A percentile compares a stretch with the other conserved stretches of the same genome.
Conservation (phyloP, 2,888 invertebrate species). For the Alloscopus bannaensis region DNA sequence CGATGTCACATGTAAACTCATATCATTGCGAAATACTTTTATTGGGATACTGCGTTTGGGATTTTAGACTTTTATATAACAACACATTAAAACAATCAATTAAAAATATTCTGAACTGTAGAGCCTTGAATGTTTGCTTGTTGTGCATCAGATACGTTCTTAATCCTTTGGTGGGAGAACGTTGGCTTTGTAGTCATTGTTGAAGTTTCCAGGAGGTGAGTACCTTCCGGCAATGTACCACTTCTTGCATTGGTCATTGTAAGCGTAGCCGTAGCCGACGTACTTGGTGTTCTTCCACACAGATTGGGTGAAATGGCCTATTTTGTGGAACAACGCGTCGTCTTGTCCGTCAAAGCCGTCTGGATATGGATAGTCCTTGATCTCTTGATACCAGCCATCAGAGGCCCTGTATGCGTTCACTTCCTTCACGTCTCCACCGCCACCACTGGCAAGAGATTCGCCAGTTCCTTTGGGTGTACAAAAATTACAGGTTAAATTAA, state of each 20-base stretch:
- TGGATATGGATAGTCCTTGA: constrained; percentile 14
- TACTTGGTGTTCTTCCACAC: constrained; percentile 20
- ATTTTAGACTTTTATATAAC: no score
- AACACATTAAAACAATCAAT: no score
- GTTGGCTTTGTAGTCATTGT: neutral
- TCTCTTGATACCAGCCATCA: constrained; percentile 14
- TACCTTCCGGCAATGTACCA: constrained; percentile 11
- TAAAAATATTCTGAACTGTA: no score
- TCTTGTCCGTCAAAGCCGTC: neutral
- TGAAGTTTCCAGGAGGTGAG: constrained; percentile 15
- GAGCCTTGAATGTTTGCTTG: no score
- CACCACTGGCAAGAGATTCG: constrained; percentile 4
- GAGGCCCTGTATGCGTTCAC: neutral
- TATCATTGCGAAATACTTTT: no score
- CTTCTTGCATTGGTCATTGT: neutral
- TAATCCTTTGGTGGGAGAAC: constrained; percentile 1
- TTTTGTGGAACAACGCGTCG: neutral
- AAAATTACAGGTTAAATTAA: no score
- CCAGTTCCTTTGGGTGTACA: constrained; percentile 3
- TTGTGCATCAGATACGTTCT: no score
- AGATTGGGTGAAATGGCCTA: constrained; percentile 24
- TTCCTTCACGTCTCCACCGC: neutral
- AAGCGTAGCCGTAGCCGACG: constrained; percentile 15
- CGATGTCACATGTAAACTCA: no score
- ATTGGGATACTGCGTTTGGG: no score